Conservation (phyloP, 2,113 vertebrate species). For the Todiramphus chloris region DNA sequence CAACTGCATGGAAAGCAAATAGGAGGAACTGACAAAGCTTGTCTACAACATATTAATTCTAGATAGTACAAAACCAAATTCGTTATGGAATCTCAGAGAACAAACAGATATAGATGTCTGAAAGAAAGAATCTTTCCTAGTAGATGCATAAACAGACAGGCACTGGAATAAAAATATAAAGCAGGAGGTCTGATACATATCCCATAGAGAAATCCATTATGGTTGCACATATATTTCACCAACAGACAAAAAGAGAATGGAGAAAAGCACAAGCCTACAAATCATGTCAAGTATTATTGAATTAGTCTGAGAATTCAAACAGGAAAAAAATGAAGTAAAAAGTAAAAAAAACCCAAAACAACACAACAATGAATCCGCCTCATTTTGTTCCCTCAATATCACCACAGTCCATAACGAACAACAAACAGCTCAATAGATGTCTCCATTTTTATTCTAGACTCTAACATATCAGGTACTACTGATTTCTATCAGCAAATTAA, state of each 20-base stretch:
- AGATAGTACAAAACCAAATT: slow-evolving; percentile 1
- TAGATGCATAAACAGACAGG: not conserved
- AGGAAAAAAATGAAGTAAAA: not conserved
- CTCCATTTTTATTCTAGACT: not conserved
- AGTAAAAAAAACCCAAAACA: too few species aligned
- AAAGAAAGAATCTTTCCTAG: not conserved
- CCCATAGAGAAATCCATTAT: not conserved
- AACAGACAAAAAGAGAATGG: not conserved
- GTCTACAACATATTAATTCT: not conserved
- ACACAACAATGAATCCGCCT: not conserved
- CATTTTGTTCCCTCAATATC: not conserved
- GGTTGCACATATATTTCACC: not conserved
- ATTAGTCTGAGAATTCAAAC: not conserved
- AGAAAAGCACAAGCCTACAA: slow-evolving; percentile 3
- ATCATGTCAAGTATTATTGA: not conserved
- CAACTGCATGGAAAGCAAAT: not conserved
- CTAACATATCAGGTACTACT: not conserved
- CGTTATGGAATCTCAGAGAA: not conserved
- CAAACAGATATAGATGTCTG: not conserved
- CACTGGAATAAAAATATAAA: slow-evolving; percentile 6
- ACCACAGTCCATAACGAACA: not conserved
- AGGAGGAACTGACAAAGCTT: slow-evolving; percentile 1
- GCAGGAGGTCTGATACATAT: not conserved
- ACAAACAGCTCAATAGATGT: not conserved
- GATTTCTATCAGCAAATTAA: not conserved